These are phyloP conservation scores for Hirtodrosophila alboralis DNA, from an alignment of 2,888 invertebrate species.

Conservation along the genomic window DNA sequence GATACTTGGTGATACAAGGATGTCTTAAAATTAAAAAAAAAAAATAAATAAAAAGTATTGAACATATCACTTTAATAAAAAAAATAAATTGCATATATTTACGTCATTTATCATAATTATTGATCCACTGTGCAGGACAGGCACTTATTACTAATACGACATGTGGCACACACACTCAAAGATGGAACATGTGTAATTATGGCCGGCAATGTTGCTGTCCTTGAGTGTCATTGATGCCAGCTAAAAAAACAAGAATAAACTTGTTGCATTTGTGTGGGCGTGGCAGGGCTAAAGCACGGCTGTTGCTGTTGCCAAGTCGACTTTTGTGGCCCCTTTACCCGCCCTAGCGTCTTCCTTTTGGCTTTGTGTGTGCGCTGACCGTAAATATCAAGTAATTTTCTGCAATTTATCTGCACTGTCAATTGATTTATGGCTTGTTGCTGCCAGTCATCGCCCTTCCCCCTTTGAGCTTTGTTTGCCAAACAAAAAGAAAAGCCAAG, in stretches of 20 bases:
- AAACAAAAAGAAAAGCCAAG: constrained; percentile 66
- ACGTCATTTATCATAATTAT: background rate
- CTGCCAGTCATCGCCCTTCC: constrained; percentile 23
- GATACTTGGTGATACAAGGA: no score
- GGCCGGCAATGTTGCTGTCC: constrained; percentile 68
- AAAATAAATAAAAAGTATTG: no score
- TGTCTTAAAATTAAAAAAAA: no score
- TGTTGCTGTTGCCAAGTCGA: constrained; percentile 38
- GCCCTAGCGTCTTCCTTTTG: background rate
- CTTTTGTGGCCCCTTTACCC: background rate
- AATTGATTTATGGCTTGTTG: constrained; percentile 72
- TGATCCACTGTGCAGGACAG: constrained; percentile 38
- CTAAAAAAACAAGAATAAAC: constrained; percentile 29
- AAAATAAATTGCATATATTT: no score
- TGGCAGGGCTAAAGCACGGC: constrained; percentile 18
- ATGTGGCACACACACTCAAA: constrained; percentile 56
- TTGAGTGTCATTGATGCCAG: constrained; percentile 69
- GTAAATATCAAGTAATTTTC: constrained; percentile 78
- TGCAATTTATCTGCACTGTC: constrained; percentile 73
- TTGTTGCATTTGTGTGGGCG: constrained; percentile 56
- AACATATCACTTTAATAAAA: no score
- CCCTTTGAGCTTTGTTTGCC: constrained; percentile 54
- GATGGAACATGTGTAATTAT: constrained; percentile 74
- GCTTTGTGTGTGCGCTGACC: constrained; percentile 68
- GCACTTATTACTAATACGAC: constrained; percentile 71